These are phyloP conservation scores for Mactromeris polynyma DNA, from an alignment of 2,888 invertebrate genomes.

Conservation along the genomic window DNA sequence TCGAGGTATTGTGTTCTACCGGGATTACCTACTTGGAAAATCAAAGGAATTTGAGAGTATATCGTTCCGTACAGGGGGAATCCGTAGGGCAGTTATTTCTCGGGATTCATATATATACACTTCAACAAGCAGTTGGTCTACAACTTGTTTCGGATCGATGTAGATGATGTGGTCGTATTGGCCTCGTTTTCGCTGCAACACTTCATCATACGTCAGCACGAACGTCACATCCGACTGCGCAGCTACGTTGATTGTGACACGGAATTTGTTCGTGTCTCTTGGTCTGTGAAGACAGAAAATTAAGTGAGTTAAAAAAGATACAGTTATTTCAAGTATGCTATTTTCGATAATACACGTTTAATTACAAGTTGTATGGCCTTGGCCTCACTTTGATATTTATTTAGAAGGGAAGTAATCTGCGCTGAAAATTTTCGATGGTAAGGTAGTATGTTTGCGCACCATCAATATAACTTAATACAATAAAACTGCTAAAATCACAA, in stretches of 20 bases:
- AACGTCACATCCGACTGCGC: conserved; percentile 90
- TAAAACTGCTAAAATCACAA: too few species aligned
- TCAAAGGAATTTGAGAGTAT: conserved; percentile 56
- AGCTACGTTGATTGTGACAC: conserved; percentile 90
- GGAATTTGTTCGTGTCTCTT: conserved; percentile 81
- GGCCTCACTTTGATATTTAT: too few species aligned
- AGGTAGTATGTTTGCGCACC: too few species aligned
- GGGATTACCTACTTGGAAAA: conserved; percentile 53
- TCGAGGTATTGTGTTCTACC: too few species aligned
- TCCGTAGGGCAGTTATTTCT: conserved; percentile 86
- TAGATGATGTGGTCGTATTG: conserved; percentile 91
- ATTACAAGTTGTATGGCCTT: too few species aligned
- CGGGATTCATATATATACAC: conserved; percentile 90
- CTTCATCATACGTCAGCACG: conserved; percentile 92
- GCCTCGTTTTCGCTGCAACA: conserved; percentile 90
- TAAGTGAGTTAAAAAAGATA: too few species aligned
- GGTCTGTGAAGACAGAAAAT: conserved; percentile 72
- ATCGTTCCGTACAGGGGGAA: conserved; percentile 77
- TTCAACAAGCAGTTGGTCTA: conserved; percentile 90
- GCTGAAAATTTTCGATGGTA: too few species aligned
- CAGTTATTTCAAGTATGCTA: too few species aligned
- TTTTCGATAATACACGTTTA: too few species aligned
- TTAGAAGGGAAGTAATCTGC: too few species aligned
- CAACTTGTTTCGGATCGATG: conserved; percentile 90
- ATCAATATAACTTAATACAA: too few species aligned